Conservation (phyloP, 2,888 invertebrate species). For the Sturmia bella region DNA sequence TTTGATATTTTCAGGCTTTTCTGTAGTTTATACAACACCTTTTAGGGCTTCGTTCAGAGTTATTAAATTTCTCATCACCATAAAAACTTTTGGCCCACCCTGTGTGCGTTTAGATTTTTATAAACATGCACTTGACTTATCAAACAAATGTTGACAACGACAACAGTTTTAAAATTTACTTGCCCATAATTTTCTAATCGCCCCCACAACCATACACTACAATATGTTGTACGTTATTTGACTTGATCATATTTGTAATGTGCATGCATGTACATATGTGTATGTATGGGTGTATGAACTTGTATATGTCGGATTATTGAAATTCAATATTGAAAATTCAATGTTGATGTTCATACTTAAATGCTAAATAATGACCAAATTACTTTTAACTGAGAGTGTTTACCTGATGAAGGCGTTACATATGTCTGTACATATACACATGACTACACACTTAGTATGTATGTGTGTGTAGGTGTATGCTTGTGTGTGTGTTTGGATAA, state of each 20-base stretch:
- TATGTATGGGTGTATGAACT: neutral
- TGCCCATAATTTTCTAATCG: slow-evolving; percentile 21
- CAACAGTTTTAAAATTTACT: slow-evolving; percentile 39
- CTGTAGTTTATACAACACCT: too few relatives aligned
- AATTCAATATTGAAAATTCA: neutral
- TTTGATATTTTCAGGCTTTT: too few relatives aligned
- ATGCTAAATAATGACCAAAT: slow-evolving; percentile 46
- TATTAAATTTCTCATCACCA: too few relatives aligned
- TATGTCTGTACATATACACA: neutral
- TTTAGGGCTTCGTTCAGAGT: too few relatives aligned
- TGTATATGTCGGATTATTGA: neutral
- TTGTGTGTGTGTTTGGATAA: neutral
- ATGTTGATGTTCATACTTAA: slow-evolving; percentile 4
- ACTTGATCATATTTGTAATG: too few relatives aligned
- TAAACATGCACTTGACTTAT: slow-evolving; percentile 45
- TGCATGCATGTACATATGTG: neutral
- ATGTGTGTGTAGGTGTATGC: too few relatives aligned
- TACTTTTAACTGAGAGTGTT: slow-evolving; percentile 20
- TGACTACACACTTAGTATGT: too few relatives aligned
- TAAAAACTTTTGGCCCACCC: neutral
- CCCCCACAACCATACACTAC: too few relatives aligned
- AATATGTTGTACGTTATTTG: neutral
- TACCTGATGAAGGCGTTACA: slow-evolving; percentile 57
- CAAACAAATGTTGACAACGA: slow-evolving; percentile 53
- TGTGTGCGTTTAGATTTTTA: neutral